Base-by-base conservation (phyloP, 2,888 invertebrate genomes). In the Sylvicola cinctus region DNA sequence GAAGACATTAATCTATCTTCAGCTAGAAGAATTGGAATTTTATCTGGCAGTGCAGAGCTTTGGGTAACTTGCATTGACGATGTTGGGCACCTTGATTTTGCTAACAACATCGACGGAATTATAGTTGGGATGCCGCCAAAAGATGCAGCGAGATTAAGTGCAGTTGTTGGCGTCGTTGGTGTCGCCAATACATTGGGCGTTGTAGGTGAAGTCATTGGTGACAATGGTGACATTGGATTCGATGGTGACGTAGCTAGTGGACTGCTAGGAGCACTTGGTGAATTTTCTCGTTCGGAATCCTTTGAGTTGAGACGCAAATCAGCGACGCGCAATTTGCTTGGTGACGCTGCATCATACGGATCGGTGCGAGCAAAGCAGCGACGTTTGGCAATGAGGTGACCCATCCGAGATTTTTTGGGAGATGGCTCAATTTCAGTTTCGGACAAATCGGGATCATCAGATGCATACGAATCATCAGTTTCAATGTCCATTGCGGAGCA, bases 361-460 rank as follows among this genome's bases (percentile, higher is more conserved):
- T 51, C 49, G 32, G 33, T 36, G 2, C 40, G 39, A 12, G 43
- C 39, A 16, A 60, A 46, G 23, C 55, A 53, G 32, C 63, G 56
- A 29, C 63, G 55, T 36, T 63, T 65, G 15, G 56, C 57, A n/a
- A 66, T 52, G 39, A 66, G 54, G 17, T 63, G 47, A 6, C 60
- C 61, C 16, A 57, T 45, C 14, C 58, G 51, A 37, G 54, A 69
- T 51, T 78, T 78, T 53, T 80, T 79, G n/a, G 76, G 74, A 4
- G 74, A 71, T 1, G 78, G 79, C 48, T 77, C 78, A 3, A 72
- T 61, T 54, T 79, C 78, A 11, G 61, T 66, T 50, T 74, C 74
- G 0, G 69, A 70, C 26, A 70, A 64, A 45, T 72, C 72, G 8
- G 70, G 54, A 33, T 55, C 53, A 27, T 56, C 56, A 2, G 56